phyloP scores from a whole-genome alignment of 2,888 invertebrate species.

The Oxytorus armatus region DNA sequence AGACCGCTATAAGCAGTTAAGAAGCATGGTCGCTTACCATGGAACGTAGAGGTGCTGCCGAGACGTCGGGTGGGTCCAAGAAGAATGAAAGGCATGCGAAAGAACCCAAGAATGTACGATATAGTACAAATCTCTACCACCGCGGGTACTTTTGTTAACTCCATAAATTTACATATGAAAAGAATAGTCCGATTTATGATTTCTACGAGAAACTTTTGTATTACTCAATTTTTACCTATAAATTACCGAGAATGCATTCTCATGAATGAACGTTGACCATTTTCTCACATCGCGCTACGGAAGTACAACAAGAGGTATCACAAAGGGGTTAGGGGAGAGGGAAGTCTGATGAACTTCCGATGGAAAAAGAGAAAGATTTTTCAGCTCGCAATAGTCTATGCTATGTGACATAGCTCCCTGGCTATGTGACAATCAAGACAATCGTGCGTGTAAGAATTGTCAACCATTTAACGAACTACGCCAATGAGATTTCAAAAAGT shows the following conservation, averaged over 20 bases:
- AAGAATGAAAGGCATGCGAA: slow-evolving; percentile 48
- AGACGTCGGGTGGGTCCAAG: slow-evolving; percentile 35
- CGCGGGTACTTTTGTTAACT: slow-evolving; percentile 77
- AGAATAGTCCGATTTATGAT: slow-evolving; percentile 78
- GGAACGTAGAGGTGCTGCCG: slow-evolving; percentile 2
- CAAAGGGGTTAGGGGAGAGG: too few relatives aligned
- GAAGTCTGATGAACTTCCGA: slow-evolving; percentile 10
- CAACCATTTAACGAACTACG: background rate
- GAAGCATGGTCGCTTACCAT: background rate
- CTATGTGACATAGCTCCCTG: background rate
- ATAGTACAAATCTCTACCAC: slow-evolving; percentile 13
- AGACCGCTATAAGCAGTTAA: background rate
- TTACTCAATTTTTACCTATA: slow-evolving; percentile 47
- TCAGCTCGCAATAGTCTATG: slow-evolving; percentile 1
- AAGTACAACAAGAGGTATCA: background rate
- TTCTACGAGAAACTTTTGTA: slow-evolving; percentile 63
- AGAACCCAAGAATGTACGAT: slow-evolving; percentile 16
- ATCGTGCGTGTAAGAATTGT: slow-evolving; percentile 9
- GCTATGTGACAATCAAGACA: slow-evolving; percentile 31
- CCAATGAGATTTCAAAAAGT: slow-evolving; percentile 3
- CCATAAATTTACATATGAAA: slow-evolving; percentile 81
- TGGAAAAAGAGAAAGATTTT: background rate
- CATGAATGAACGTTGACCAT: background rate
- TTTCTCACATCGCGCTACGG: background rate
- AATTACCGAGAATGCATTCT: slow-evolving; percentile 19